Percentiles rank a stretch among this genome's conserved stretches.
phyloP scores from a whole-genome alignment of 2,113 vertebrate species.

The Corydoras sp. region DNA sequence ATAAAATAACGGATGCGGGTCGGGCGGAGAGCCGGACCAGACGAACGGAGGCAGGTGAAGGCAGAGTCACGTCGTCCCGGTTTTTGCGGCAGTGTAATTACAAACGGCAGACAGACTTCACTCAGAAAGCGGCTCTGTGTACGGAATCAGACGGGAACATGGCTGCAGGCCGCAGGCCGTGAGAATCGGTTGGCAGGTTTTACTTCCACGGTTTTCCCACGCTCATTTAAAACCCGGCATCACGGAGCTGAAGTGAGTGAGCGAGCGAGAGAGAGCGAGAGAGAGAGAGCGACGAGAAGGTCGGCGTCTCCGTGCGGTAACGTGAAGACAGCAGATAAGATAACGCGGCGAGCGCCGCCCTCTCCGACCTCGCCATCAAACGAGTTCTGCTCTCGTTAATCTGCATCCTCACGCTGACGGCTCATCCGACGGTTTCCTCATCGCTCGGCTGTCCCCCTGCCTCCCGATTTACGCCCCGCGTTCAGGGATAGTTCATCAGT shows the following conservation, averaged over 20 bases:
- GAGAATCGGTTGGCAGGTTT: background rate
- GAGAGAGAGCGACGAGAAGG: conserved; percentile 31
- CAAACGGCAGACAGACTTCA: conserved; percentile 49
- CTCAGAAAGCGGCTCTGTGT: conserved; percentile 42
- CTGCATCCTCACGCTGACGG: background rate
- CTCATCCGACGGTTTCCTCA: background rate
- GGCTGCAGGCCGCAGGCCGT: background rate
- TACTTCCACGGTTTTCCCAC: conserved; percentile 23
- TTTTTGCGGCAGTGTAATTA: conserved; percentile 29
- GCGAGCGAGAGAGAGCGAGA: background rate
- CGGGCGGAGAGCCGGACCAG: too few relatives aligned
- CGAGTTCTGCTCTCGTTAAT: background rate
- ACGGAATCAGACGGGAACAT: conserved; percentile 33
- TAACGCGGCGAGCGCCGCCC: conserved; percentile 14
- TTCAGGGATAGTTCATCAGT: too few relatives aligned
- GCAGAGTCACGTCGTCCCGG: background rate
- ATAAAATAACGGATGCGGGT: too few relatives aligned
- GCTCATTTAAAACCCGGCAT: conserved; percentile 24
- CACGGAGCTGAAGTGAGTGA: conserved; percentile 2
- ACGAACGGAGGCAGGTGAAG: background rate
- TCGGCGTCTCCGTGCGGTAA: conserved; percentile 15
- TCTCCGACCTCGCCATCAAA: background rate
- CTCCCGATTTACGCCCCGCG: background rate
- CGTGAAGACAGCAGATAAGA: conserved; percentile 32
- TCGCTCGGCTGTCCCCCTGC: background rate